Evolutionary conservation across 1,140 invertebrate genomes (phyloP).

Genomic region (Brachystomella parvula): DNA sequence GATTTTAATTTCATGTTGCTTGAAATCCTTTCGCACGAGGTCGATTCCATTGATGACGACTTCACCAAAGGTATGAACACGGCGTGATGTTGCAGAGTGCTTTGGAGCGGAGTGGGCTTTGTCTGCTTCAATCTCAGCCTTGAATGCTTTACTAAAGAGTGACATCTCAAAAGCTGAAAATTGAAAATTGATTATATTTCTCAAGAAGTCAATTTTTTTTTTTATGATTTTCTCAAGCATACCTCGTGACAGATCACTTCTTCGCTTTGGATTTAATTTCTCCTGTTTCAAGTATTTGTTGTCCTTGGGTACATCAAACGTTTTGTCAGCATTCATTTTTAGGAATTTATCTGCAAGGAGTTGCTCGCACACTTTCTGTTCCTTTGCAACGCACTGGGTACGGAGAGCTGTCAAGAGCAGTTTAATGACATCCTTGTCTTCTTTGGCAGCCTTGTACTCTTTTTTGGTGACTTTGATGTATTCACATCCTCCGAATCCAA

Average conservation of each 20-base stretch:
- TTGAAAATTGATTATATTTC: neutral
- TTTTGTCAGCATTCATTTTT: neutral
- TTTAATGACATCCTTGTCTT: neutral
- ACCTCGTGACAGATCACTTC: neutral
- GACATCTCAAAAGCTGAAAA: conserved; percentile 7
- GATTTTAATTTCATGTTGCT: conserved; percentile 9
- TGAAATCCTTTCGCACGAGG: neutral
- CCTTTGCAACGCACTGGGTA: neutral
- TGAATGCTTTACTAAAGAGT: conserved; percentile 6
- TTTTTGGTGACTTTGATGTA: neutral
- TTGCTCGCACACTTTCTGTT: neutral
- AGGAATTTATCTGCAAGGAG: neutral
- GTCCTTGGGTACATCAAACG: neutral
- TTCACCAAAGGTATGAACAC: neutral
- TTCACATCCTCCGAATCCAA: neutral
- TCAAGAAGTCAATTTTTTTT: neutral
- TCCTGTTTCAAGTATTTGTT: conserved; percentile 4
- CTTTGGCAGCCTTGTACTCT: neutral
- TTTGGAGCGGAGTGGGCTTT: neutral
- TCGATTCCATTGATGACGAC: conserved; percentile 4
- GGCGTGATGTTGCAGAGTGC: neutral
- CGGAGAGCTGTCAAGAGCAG: neutral
- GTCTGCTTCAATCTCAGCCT: neutral
- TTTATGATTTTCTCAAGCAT: too few relatives aligned
- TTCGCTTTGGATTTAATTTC: neutral